These are phyloP conservation scores for Pachycephus smyrnensis DNA, from an alignment of 2,888 invertebrate genomes.

Conservation along the genomic window DNA sequence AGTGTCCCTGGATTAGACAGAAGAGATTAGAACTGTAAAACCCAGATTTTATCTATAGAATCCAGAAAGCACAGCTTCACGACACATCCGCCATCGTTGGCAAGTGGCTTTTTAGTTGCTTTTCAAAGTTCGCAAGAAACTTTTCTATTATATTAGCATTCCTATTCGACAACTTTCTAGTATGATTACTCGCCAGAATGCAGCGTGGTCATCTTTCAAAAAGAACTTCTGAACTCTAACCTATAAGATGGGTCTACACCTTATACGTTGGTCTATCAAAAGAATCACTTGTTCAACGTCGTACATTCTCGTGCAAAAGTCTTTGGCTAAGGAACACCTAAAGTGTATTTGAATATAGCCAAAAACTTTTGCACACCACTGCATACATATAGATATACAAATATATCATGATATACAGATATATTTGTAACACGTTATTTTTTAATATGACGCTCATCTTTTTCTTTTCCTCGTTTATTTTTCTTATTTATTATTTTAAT, in stretches of 20 bases:
- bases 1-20: neutral
- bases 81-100: neutral
- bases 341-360: neutral
- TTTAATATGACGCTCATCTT: too few relatives aligned
- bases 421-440: too few relatives aligned
- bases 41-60: neutral
- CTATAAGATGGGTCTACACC: neutral
- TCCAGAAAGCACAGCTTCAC: neutral
- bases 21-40: neutral
- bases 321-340: neutral
- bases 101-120: neutral
- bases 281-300: neutral
- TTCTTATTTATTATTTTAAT: neutral
- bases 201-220: neutral
- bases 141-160: neutral
- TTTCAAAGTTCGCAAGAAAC: neutral
- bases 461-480: neutral
- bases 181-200: neutral
- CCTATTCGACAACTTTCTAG: neutral
- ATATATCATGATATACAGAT: too few relatives aligned
- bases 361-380: too few relatives aligned
- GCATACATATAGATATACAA: too few relatives aligned
- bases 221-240: neutral
- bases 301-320: neutral
- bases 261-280: neutral